Base-by-base conservation (phyloP, 1,140 invertebrate species). In the Eueides isabella region DNA sequence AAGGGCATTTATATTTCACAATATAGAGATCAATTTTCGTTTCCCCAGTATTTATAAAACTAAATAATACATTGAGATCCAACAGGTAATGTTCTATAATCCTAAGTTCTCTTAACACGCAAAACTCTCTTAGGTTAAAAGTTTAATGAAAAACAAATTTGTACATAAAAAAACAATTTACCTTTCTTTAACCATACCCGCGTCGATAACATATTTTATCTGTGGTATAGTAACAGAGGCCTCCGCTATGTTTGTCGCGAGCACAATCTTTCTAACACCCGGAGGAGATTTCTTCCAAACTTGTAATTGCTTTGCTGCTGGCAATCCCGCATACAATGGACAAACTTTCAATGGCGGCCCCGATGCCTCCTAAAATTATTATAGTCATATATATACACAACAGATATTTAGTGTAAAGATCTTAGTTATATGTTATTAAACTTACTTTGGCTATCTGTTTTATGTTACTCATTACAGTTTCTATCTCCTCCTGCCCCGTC, bases 401-500 rank as follows among this genome's bases (percentile, higher is more conserved):
- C 61, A 79, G 79, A 78, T 70, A 73, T 35, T 71, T 72, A 29
- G n/a, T 61, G 65, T 65, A 26, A 26, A 73, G 7, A 16, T 6
- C 19, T 29, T 61, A 41, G n/a, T 30, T 28, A 62, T 64, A 29
- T 12, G 5, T 69, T 61, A 31, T 11, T 63, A 62, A 77, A 78
- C 70, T 85, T 87, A 95, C 96, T 89, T 96, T 97, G 5, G 95
- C 95, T 71, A 98, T 95, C 81, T 96, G 95, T 80, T 95, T 94
- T 2, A 98, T 97, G 84, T 96, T 96, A 71, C 95, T 93, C 44
- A 96, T 97, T 71, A 98, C 95, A 3, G 96, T 95, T 94, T 99
- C 98, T 80, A 99, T 99, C 95, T 99, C 99, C 91, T 99, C 99
- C 94, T 99, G 98, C 4, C 99, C 99, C 74, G 99, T 99, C 62